These are phyloP conservation scores for Lasioglossum baleicum DNA, from an alignment of 1,140 invertebrate species.

Conservation along the genomic window DNA sequence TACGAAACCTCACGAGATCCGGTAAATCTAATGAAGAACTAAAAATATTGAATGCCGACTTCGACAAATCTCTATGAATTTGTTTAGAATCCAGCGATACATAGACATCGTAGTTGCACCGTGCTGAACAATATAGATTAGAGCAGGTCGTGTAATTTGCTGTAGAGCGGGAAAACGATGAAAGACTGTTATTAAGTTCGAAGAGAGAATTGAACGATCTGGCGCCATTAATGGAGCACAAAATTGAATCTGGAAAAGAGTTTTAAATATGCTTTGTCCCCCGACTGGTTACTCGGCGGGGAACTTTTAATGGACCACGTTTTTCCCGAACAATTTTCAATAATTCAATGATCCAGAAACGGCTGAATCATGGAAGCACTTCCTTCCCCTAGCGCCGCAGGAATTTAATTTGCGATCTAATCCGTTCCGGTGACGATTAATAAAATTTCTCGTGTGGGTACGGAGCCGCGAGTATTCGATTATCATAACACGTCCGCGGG, in stretches of 20 bases:
- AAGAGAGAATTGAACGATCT: background rate
- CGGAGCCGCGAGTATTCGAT: background rate
- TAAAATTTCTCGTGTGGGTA: background rate
- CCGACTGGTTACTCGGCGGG: too few relatives aligned
- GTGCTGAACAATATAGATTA: background rate
- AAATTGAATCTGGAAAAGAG: background rate
- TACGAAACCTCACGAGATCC: too few relatives aligned
- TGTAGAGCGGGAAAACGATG: background rate
- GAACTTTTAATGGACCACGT: conserved; percentile 1
- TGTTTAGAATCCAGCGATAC: too few relatives aligned
- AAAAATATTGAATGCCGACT: too few relatives aligned
- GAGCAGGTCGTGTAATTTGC: background rate
- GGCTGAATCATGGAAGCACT: background rate
- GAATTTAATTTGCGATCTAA: conserved; percentile 16
- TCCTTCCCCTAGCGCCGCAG: background rate
- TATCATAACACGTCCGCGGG: background rate
- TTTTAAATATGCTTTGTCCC: background rate
- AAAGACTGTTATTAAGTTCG: background rate
- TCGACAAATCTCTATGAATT: too few relatives aligned
- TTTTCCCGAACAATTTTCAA: conserved; percentile 6
- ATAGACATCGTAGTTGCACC: too few relatives aligned
- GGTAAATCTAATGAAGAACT: too few relatives aligned
- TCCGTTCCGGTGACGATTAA: background rate
- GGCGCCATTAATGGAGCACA: too few relatives aligned
- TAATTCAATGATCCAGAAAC: conserved; percentile 10